Evolutionary conservation across 2,888 invertebrate species (phyloP).

Genomic region (Drosophila acutilabella): DNA sequence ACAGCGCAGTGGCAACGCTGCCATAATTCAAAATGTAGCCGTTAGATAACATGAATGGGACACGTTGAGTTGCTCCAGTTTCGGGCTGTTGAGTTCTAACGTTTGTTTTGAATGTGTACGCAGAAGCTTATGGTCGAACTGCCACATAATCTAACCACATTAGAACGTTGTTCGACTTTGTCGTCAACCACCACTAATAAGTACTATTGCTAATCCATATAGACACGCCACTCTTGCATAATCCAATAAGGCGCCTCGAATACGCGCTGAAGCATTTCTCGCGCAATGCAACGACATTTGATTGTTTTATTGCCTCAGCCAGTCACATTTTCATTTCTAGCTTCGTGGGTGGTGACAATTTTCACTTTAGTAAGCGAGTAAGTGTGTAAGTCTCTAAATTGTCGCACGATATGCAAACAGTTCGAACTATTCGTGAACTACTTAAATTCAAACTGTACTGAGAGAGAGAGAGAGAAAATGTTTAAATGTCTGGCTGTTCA

Average conservation of each 20-base stretch:
- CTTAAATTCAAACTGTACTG: slow-evolving; percentile 8
- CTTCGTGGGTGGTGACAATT: slow-evolving; percentile 40
- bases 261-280: slow-evolving; percentile 26
- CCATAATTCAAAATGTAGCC: slow-evolving; percentile 16
- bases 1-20: slow-evolving; percentile 8
- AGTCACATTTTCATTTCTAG: slow-evolving; percentile 34
- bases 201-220: slow-evolving; percentile 61
- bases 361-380: slow-evolving; percentile 1
- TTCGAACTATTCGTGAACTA: slow-evolving; percentile 7
- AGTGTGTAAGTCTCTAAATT: slow-evolving; percentile 24
- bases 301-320: slow-evolving; percentile 74
- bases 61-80: slow-evolving; percentile 28
- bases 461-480: not conserved
- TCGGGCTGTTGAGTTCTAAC: slow-evolving; percentile 8
- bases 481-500: slow-evolving; percentile 8
- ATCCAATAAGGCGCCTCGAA: slow-evolving; percentile 68
- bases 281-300: slow-evolving; percentile 56
- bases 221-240: slow-evolving; percentile 64
- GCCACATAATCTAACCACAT: slow-evolving; percentile 48
- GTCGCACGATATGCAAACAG: slow-evolving; percentile 41
- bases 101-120: slow-evolving; percentile 8
- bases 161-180: slow-evolving; percentile 14
- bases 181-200: slow-evolving; percentile 41
- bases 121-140: slow-evolving; percentile 20
- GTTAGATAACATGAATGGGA: slow-evolving; percentile 8